Evolutionary conservation across 2,888 invertebrate species (phyloP), one percentile per base, ranked within the genome.

Genomic region (Mesorhabditis sp.): DNA sequence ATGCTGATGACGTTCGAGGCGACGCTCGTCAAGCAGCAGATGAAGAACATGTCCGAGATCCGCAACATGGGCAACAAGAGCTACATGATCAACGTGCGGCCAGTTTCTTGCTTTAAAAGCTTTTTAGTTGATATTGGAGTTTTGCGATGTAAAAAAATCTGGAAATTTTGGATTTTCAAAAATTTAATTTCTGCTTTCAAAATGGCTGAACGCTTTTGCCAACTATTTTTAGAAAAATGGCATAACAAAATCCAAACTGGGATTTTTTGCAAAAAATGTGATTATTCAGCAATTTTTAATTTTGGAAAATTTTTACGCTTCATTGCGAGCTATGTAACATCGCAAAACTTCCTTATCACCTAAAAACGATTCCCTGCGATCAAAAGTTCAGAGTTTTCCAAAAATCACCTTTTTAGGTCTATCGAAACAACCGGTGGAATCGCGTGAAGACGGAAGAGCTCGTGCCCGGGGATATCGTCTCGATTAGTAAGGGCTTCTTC

Each of bases 61-160:
- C 90, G 97, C 13, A 95, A 95, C 88, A 99, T 99, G 98, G 98
- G 97, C 4, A 97, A 95, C 86, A 95, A 94, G 86, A 95, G 97
- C 0, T 95, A 95, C 85, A 90, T 90, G 79, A 92, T 97, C 76
- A 89, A 90, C 88, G 91, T 90, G 13, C 66, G 74, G 67, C 10
- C n/a, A 50, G 7, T 28, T 28, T 28, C 28, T 28, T 28, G 28
- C 28, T 28, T 28, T 28, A 28, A 28, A 28, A 28, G 28, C 28
- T 28, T 28, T 28, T 28, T 7, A 65, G 15, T 15, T n/a, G 28
- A 65, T 7, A 10, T 65, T 3, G 10, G 2, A 65, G 10, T n/a
- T 43, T 15, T 13, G 10, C 43, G 4, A 13, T 43, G 13, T 13
- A 43, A 13, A 43, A 65, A 65, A 6, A 65, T 65, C 13, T 65